Evolutionary conservation across 2,888 invertebrate species (phyloP), one percentile per base, ranked within the genome.

Genomic region (Ochropacha duplaris): DNA sequence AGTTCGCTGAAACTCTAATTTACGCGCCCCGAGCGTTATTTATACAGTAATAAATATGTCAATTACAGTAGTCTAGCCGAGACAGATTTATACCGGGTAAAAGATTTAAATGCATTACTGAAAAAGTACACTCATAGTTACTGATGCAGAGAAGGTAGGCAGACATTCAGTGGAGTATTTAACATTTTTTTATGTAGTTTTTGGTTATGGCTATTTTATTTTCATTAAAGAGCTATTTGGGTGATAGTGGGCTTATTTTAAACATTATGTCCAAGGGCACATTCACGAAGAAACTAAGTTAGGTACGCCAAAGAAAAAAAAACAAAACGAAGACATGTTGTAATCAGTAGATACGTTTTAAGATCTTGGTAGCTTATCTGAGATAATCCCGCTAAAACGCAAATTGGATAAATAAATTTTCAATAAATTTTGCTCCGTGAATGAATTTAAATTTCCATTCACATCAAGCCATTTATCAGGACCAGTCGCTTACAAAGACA

Each of bases 21-120:
- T 84, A 83, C 81, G 74, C 76, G 66, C 70, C 74, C 78, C 75
- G 66, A 60, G 72, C 71, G 78, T 83, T 83, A 85, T 85, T 85
- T 85, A 83, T 80, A 77, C 74, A 62, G 82, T 78, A 79, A 86
- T 86, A 86, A 85, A 86, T 79, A 84, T 79, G 84, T 84, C 85
- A 86, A 86, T 86, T 86, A 86, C 77, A 69, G 77, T 71, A 73
- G 74, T 68, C 79, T 74, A 76, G 76, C 57, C 73, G 58, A 54
- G 82, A 79, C 72, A 76, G 84, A 85, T 83, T 83, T 84, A 85
- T 76, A 56, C 36, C 55, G 61, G 57, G 61, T 9, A 26, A 50
- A 31, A 50, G n/a, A 50, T 50, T 50, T 26, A 50, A 50, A 28
- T 50, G 19, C 12, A 31, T 19, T 19, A 34, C 22, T 52, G 52